Conservation (phyloP, 2,888 invertebrate genomes). For the Caenorhabditis uteleia region DNA sequence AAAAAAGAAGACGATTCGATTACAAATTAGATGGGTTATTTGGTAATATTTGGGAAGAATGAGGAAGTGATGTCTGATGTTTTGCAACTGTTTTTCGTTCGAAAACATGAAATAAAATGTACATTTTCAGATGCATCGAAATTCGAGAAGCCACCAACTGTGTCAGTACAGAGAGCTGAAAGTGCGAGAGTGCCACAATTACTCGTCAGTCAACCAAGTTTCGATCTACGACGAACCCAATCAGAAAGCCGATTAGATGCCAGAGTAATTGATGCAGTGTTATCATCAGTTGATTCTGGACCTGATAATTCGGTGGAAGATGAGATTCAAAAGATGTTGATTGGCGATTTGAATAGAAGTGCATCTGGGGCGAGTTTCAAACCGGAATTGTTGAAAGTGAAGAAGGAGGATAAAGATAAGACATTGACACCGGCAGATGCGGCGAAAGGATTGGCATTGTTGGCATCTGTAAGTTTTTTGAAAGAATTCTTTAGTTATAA, state of each 20-base stretch:
- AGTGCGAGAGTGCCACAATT: slow-evolving; percentile 58
- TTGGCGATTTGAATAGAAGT: slow-evolving; percentile 27
- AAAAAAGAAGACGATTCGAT: neutral
- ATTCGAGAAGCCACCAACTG: slow-evolving; percentile 30
- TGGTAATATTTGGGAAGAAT: neutral
- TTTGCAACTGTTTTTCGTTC: too few species aligned
- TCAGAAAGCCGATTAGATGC: slow-evolving; percentile 32
- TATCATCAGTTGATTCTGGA: slow-evolving; percentile 21
- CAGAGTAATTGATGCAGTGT: slow-evolving; percentile 31
- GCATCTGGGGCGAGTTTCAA: slow-evolving; percentile 10
- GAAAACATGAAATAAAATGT: neutral
- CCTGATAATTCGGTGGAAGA: slow-evolving; percentile 24
- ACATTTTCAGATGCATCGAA: slow-evolving; percentile 26
- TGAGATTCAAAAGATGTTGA: slow-evolving; percentile 18
- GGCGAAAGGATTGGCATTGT: slow-evolving; percentile 21
- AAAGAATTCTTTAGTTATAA: neutral
- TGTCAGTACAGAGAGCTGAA: slow-evolving; percentile 47
- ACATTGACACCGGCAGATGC: slow-evolving; percentile 40
- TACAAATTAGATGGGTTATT: too few species aligned
- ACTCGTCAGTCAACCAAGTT: slow-evolving; percentile 51
- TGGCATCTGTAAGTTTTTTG: slow-evolving; percentile 11
- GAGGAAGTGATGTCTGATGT: too few species aligned
- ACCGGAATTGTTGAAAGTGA: slow-evolving; percentile 7
- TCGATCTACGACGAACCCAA: slow-evolving; percentile 52
- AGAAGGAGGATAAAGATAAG: slow-evolving; percentile 34